These are phyloP conservation scores for Syngnathus scovelli DNA, from an alignment of 2,113 vertebrate species.

Conservation along the genomic window DNA sequence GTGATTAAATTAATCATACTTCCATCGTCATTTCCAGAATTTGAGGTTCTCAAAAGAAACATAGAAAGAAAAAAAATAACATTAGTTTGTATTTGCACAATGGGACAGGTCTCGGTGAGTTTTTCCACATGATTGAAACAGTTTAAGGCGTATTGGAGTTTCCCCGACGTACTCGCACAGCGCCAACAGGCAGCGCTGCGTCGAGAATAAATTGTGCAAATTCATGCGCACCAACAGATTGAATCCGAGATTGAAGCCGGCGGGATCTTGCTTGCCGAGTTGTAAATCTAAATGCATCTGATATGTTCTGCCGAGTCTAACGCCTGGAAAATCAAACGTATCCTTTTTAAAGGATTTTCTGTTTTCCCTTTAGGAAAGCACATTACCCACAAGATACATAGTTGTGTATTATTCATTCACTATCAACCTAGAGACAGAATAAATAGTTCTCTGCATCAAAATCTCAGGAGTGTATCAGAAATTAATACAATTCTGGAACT, in stretches of 20 bases:
- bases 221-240: conserved; percentile 35
- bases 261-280: conserved; percentile 12
- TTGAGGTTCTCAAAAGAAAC: not conserved
- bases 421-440: not conserved
- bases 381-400: not conserved
- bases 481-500: not conserved
- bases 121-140: not conserved
- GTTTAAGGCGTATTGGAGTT: not conserved
- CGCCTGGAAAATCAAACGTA: conserved; percentile 24
- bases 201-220: conserved; percentile 44
- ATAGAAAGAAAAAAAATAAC: not conserved
- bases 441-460: not conserved
- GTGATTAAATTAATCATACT: no score
- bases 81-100: not conserved
- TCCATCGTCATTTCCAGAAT: not conserved
- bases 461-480: not conserved
- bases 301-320: conserved; percentile 19
- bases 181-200: conserved; percentile 17
- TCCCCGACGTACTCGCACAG: not conserved
- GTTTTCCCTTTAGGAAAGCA: not conserved
- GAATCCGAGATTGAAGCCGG: conserved; percentile 28
- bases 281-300: conserved; percentile 24
- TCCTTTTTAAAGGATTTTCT: not conserved
- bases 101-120: not conserved
- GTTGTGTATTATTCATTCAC: not conserved